These are phyloP conservation scores for Zootoca vivipara DNA, from an alignment of 2,113 vertebrate species.

Conservation along the genomic window DNA sequence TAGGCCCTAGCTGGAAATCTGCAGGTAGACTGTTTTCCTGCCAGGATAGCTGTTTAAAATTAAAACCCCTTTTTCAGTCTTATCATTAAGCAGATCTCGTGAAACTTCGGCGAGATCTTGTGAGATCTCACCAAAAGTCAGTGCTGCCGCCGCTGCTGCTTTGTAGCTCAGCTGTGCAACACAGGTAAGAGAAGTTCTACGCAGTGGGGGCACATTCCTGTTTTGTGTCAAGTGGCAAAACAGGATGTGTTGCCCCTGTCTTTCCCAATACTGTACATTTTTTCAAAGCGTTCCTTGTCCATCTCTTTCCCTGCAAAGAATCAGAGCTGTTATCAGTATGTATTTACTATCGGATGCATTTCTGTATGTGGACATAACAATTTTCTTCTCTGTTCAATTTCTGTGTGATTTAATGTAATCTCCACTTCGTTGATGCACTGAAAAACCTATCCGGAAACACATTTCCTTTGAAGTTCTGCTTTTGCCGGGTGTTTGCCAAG, in stretches of 20 bases:
- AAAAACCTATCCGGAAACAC: conserved; percentile 43
- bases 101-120: not conserved
- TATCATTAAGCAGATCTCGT: not conserved
- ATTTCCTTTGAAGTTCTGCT: conserved; percentile 67
- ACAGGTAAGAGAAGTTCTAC: too few relatives aligned
- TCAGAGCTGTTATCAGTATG: conserved; percentile 34
- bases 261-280: not conserved
- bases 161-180: too few relatives aligned
- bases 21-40: not conserved
- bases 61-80: not conserved
- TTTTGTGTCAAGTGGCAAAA: too few relatives aligned
- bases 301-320: not conserved
- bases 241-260: not conserved
- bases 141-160: too few relatives aligned
- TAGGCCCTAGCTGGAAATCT: too few relatives aligned
- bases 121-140: too few relatives aligned
- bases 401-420: conserved; percentile 55
- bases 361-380: not conserved
- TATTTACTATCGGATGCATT: conserved; percentile 29
- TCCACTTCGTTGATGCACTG: conserved; percentile 57
- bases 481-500: conserved; percentile 55
- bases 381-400: conserved; percentile 38
- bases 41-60: not conserved
- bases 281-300: conserved; percentile 5
- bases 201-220: too few relatives aligned